A percentile compares a stretch with the other conserved stretches of the same genome.
Evolutionary conservation across 1,140 invertebrate species (phyloP).

Genomic region (Eupristina koningsbergeri): DNA sequence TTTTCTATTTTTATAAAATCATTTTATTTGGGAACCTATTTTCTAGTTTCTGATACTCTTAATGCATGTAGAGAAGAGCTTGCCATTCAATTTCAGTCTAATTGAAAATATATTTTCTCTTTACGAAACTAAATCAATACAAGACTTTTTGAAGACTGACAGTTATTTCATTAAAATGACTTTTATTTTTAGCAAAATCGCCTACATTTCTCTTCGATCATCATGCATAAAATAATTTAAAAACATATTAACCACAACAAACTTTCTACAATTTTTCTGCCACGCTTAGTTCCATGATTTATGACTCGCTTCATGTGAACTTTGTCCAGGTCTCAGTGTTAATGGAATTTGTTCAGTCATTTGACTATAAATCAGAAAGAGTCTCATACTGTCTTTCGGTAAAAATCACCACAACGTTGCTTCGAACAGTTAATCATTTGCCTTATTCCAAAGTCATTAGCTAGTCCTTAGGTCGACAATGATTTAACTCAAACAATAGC

Average conservation of each 20-base stretch:
- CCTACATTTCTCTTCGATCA: not conserved
- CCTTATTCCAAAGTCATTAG: not conserved
- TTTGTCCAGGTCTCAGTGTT: not conserved
- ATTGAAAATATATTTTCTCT: not conserved
- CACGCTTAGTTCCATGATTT: not conserved
- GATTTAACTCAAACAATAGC: not conserved
- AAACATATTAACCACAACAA: not conserved
- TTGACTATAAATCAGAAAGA: not conserved
- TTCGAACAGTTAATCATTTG: not conserved
- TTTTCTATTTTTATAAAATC: not conserved
- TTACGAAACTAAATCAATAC: not conserved
- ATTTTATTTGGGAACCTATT: not conserved
- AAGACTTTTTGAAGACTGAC: not conserved
- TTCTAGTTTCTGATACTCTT: not conserved
- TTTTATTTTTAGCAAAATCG: not conserved
- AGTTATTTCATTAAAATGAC: not conserved
- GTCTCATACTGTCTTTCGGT: not conserved
- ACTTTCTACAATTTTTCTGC: not conserved
- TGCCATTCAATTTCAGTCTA: not conserved
- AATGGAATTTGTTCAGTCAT: not conserved
- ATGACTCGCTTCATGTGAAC: not conserved
- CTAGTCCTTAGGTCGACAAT: not conserved
- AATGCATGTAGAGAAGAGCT: not conserved
- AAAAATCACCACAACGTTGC: not conserved
- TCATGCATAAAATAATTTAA: not conserved